Percentiles rank a stretch among this genome's conserved stretches.
Evolutionary conservation across 2,888 invertebrate species (phyloP).

Genomic region (Metallyticus violacea): DNA sequence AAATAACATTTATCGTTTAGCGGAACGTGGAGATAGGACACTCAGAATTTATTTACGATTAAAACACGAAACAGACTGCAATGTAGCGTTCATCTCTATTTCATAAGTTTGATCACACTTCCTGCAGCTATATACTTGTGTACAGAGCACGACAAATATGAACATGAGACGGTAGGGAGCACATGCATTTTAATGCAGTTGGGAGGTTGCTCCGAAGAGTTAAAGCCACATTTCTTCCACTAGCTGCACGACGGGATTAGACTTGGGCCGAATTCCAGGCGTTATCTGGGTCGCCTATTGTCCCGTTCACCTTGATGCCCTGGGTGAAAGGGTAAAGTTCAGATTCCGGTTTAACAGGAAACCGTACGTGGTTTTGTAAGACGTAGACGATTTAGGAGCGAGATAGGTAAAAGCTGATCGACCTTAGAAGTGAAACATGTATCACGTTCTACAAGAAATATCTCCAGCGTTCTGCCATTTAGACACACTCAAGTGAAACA

Average conservation of each 20-base stretch:
- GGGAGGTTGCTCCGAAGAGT: neutral
- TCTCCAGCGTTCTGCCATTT: too few species aligned
- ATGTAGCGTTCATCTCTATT: too few species aligned
- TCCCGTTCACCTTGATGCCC: neutral
- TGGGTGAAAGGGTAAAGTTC: neutral
- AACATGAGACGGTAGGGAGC: too few species aligned
- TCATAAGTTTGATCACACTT: too few species aligned
- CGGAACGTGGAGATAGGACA: too few species aligned
- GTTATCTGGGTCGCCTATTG: neutral
- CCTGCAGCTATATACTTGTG: too few species aligned
- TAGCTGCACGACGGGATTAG: neutral
- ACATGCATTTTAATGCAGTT: neutral
- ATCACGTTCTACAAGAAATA: neutral
- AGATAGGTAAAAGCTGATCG: neutral
- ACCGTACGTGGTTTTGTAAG: neutral
- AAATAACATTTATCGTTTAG: too few species aligned
- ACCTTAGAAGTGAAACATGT: neutral
- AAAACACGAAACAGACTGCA: too few species aligned
- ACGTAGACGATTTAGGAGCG: neutral
- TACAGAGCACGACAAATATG: too few species aligned
- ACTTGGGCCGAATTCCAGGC: neutral
- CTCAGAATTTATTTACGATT: too few species aligned
- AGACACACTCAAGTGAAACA: too few species aligned
- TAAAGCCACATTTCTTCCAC: neutral
- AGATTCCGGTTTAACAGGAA: too few species aligned